A percentile compares a stretch with the other conserved stretches of the same genome.
These are phyloP conservation scores for Blastomussa wellsi DNA, from an alignment of 92 coral and sea anemone species.

Conservation along the genomic window DNA sequence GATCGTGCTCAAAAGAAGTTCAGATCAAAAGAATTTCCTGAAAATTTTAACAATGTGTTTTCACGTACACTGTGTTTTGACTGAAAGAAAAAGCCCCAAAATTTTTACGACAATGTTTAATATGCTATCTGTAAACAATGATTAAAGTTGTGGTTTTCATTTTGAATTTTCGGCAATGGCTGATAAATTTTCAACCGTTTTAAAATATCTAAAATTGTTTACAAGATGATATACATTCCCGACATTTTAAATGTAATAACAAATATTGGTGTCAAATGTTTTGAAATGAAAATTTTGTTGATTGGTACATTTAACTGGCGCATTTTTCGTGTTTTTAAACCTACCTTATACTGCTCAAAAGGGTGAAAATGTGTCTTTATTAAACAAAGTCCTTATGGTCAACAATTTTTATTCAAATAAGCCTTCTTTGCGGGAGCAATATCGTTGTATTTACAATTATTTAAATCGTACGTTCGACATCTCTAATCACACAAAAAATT, in stretches of 20 bases:
- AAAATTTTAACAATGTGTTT: no score
- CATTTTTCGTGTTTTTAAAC: neutral
- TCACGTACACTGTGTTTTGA: neutral
- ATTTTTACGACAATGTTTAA: no score
- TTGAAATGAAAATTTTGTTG: neutral
- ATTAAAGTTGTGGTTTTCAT: neutral
- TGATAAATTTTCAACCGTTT: neutral
- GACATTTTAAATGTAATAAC: neutral
- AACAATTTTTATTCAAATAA: neutral
- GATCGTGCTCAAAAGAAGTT: neutral
- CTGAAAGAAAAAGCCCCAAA: no score
- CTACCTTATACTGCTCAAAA: neutral
- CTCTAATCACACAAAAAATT: slow-evolving; percentile 2
- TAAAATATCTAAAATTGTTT: neutral
- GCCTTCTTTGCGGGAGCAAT: neutral
- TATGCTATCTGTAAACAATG: neutral
- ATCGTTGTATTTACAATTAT: neutral
- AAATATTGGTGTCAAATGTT: neutral
- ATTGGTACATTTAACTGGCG: no score
- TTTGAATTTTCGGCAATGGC: neutral
- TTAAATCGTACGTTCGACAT: slow-evolving; percentile 8
- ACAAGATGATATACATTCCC: neutral
- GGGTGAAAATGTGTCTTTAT: neutral
- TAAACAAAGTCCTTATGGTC: neutral
- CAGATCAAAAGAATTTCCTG: neutral